Evolutionary conservation across 2,113 vertebrate species (phyloP), one percentile per base, ranked within the genome.

Genomic region (Pagrus major): DNA sequence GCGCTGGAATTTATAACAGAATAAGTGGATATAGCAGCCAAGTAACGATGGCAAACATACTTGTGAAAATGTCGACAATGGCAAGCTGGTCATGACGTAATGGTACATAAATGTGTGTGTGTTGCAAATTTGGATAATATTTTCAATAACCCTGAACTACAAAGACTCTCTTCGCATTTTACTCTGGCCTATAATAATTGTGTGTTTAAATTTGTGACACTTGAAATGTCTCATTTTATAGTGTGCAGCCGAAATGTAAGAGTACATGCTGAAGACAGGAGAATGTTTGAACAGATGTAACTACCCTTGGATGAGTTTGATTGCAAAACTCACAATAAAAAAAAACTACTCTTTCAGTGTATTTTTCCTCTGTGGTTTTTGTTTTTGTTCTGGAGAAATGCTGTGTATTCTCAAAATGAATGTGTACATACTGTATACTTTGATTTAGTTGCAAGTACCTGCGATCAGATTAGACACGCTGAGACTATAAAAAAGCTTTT

Each of bases 181-280:
- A 71, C 11, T 42, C 18, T 65, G 63, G 39, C 47, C 25, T 83
- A 68, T 76, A 31, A 74, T 46, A 42, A 47, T 52, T 66, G 65
- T 69, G 33, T 80, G 51, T 78, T 78, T 60, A 61, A 65, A 44
- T 81, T 65, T 42, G 37, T 59, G 42, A 61, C 44, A 71, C 60
- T 63, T 39, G 47, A 64, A 66, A 42, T 59, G 67, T 71, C 23
- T 27, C 1, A 39, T 55, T 35, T 47, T 42, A 27, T 3, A 27
- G n/a, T 23, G 29, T 55, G 39, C 70, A 77, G 54, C 31, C 31
- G 37, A 85, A 80, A 56, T 77, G 0, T 79, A 63, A 31, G 6
- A 64, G 60, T 59, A 41, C 18, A 78, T 89, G 91, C 91, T 93
- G 92, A 90, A 91, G 90, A 86, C 91, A 86, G 83, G 91, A 90